Evolutionary conservation across 1,140 invertebrate species (phyloP).

Genomic region (Drosophila serrata): DNA sequence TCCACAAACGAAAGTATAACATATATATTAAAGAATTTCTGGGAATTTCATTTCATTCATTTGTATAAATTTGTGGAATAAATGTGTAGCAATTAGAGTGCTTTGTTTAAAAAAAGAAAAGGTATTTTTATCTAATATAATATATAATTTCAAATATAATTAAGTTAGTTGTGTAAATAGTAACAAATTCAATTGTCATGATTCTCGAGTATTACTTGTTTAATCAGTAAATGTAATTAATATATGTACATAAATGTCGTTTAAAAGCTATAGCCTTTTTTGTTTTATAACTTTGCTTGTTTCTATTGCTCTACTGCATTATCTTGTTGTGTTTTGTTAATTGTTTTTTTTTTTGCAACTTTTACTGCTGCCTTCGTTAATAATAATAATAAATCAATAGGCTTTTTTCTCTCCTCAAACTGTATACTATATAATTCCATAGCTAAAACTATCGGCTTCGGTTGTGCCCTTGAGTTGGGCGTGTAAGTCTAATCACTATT

Average conservation of each 20-base stretch:
- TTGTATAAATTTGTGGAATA: constrained; percentile 4
- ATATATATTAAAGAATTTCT: constrained; percentile 4
- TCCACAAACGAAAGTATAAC: constrained; percentile 5
- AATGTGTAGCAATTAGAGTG: constrained; percentile 10
- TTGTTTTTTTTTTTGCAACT: constrained; percentile 29
- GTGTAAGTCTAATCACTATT: constrained; percentile 9
- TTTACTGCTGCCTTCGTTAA: constrained; percentile 24
- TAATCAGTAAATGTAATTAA: neutral
- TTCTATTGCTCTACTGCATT: neutral
- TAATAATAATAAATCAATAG: constrained; percentile 61
- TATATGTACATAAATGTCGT: neutral
- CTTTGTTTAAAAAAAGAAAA: neutral
- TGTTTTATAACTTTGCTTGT: neutral
- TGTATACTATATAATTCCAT: neutral
- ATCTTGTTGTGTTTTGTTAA: constrained; percentile 9
- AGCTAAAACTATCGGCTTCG: neutral
- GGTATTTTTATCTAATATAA: neutral
- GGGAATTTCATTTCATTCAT: constrained; percentile 19
- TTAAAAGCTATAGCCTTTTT: neutral
- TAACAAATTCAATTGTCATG: neutral
- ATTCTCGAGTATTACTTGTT: neutral
- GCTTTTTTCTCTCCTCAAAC: constrained; percentile 6
- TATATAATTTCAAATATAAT: neutral
- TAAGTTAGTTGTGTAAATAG: neutral
- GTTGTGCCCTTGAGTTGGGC: constrained; percentile 27